Evolutionary conservation across 53 echinoderm and acorn worm genomes (phyloP).

Genomic region (Zoroaster sp.): DNA sequence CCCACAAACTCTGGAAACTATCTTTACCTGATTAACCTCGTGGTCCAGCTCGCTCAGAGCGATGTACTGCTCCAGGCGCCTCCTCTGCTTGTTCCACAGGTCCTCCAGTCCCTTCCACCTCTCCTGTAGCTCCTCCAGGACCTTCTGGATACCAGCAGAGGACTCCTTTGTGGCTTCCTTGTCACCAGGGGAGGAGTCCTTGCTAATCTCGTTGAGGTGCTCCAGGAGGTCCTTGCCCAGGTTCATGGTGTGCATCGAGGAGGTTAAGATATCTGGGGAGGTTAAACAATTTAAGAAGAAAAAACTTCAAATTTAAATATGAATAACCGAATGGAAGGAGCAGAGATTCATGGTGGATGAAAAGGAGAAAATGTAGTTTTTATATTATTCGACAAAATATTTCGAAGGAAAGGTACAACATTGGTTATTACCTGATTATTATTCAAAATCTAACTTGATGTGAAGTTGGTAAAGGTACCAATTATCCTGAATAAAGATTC

Average conservation of each 20-base stretch:
- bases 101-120: slow-evolving; percentile 74
- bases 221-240: slow-evolving; percentile 86
- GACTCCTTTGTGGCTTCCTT: slow-evolving; percentile 71
- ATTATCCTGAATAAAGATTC: no score
- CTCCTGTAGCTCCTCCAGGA: slow-evolving; percentile 80
- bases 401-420: no score
- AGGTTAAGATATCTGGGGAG: slow-evolving; percentile 66
- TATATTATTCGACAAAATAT: no score
- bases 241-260: slow-evolving; percentile 84
- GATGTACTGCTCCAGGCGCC: slow-evolving; percentile 73
- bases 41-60: slow-evolving; percentile 79
- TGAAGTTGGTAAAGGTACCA: no score
- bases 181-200: slow-evolving; percentile 66
- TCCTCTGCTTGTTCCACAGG: slow-evolving; percentile 70
- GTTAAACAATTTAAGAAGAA: not conserved
- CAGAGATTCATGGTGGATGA: no score
- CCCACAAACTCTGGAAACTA: no score
- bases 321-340: no score
- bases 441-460: no score
- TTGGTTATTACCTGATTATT: no score
- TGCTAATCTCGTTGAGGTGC: slow-evolving; percentile 71
- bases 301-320: no score
- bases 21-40: slow-evolving; percentile 87
- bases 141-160: slow-evolving; percentile 79
- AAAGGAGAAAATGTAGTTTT: no score